phyloP scores from a whole-genome alignment of 2,797 vertebrate species.

The Hafferia zeledoni region DNA sequence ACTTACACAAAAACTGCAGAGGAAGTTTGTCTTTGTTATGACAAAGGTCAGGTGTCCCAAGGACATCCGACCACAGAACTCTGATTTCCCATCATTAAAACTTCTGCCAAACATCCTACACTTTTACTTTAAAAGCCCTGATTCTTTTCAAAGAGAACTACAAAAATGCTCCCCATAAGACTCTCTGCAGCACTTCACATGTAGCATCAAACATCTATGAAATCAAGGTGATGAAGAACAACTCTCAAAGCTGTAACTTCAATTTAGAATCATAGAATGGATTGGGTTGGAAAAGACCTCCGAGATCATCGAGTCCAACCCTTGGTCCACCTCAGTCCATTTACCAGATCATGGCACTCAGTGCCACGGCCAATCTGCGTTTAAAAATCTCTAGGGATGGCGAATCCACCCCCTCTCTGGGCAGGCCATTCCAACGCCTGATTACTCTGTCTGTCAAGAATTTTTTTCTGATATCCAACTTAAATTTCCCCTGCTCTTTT shows the following conservation, averaged over 20 bases:
- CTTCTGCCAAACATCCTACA: not conserved
- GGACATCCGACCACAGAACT: not conserved
- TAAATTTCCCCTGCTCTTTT: no score
- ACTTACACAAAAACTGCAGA: not conserved
- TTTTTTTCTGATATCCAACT: no score
- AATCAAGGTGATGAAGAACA: accelerated
- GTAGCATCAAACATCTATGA: not conserved
- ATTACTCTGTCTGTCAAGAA: no score
- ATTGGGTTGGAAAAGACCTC: no score
- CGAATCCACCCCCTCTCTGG: no score
- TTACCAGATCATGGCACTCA: no score
- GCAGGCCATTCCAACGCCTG: no score
- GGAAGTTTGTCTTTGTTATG: accelerated
- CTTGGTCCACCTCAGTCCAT: no score
- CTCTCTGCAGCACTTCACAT: not conserved
- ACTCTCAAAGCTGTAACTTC: not conserved
- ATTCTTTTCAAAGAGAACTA: not conserved
- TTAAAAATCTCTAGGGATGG: no score
- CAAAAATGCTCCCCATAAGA: not conserved
- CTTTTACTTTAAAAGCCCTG: not conserved
- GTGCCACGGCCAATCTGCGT: no score
- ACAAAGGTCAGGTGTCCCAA: not conserved
- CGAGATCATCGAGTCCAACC: no score
- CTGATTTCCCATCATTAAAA: not conserved
- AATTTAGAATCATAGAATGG: no score